Evolutionary conservation across 2,797 vertebrate species (phyloP).

Genomic region (Arrhamphus sclerolepis): DNA sequence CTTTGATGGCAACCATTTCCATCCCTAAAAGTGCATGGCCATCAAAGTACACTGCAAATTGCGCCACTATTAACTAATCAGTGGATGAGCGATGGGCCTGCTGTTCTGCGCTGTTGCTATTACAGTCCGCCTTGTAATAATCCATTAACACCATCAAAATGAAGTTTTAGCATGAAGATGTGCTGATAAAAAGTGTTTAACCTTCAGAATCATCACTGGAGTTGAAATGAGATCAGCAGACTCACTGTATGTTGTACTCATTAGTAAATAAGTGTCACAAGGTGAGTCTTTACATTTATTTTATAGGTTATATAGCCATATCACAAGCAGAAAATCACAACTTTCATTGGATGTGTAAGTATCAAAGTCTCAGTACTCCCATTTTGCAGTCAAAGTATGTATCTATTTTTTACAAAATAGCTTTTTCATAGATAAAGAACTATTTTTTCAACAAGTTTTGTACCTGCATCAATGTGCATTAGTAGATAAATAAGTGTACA

Average conservation of each 20-base stretch:
- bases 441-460: no score
- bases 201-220: slow-evolving; percentile 1
- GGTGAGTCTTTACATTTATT: neutral
- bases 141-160: slow-evolving; percentile 47
- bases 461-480: no score
- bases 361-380: neutral
- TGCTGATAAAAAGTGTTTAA: slow-evolving; percentile 7
- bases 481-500: no score
- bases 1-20: slow-evolving; percentile 65
- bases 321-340: neutral
- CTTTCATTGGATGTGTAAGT: neutral
- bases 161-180: slow-evolving; percentile 33
- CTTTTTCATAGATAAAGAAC: no score
- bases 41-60: slow-evolving; percentile 66
- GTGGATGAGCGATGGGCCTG: slow-evolving; percentile 55
- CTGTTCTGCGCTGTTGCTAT: slow-evolving; percentile 38
- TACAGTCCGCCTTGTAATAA: slow-evolving; percentile 41
- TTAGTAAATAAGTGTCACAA: neutral
- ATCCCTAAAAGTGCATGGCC: slow-evolving; percentile 47
- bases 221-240: slow-evolving; percentile 11
- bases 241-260: neutral
- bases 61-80: slow-evolving; percentile 76
- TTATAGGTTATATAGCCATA: neutral
- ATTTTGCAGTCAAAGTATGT: neutral
- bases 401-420: neutral